Evolutionary conservation across 1,140 invertebrate genomes (phyloP).

Genomic region (Polypedilum vanderplanki): DNA sequence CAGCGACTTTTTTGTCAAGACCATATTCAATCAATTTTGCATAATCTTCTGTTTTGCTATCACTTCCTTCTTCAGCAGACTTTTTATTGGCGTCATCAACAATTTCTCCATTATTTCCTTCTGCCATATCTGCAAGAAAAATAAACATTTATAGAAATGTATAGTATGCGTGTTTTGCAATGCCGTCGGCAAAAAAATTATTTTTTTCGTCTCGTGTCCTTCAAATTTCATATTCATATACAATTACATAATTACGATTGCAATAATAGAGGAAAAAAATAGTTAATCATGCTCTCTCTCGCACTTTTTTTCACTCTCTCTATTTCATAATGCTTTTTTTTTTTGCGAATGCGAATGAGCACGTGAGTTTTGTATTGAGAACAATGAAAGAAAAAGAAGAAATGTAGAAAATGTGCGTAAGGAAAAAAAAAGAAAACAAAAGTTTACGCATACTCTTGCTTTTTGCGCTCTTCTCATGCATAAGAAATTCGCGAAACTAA

Average conservation of each 20-base stretch:
- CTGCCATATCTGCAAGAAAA: conserved; percentile 62
- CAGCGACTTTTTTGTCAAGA: conserved; percentile 85
- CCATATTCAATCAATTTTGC: conserved; percentile 86
- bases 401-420: conserved; percentile 30
- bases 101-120: conserved; percentile 78
- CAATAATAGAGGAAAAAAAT: no score
- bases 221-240: no score
- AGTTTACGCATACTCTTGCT: background rate
- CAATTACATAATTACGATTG: no score
- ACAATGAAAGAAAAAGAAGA: conserved; percentile 35
- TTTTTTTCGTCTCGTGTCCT: no score
- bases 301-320: no score
- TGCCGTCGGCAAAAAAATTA: no score
- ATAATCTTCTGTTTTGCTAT: conserved; percentile 77
- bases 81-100: conserved; percentile 66
- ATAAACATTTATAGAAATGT: no score
- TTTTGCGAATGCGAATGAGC: no score
- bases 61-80: conserved; percentile 56
- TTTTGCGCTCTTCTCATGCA: background rate
- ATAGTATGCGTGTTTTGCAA: no score
- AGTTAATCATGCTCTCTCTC: no score
- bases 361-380: no score
- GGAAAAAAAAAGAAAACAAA: background rate
- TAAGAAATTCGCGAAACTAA: background rate
- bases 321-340: no score